Evolutionary conservation across 2,113 vertebrate genomes (phyloP).

Genomic region (Ovis canadensis): DNA sequence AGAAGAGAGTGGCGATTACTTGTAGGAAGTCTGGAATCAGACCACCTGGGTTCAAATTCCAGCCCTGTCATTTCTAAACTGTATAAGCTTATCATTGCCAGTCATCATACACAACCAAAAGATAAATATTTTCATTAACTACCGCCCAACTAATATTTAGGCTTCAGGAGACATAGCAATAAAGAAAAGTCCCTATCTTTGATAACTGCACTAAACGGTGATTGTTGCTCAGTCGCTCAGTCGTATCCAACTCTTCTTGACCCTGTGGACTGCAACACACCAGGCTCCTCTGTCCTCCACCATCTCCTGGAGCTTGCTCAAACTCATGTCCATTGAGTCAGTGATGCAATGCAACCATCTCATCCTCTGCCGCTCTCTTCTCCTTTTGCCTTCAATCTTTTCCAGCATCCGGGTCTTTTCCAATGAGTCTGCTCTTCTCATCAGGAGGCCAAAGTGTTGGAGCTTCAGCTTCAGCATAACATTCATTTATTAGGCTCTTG

Average conservation of each 20-base stretch:
- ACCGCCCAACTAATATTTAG: not conserved
- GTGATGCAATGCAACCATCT: not conserved
- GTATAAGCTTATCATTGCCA: not conserved
- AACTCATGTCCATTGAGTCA: not conserved
- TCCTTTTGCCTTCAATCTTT: not conserved
- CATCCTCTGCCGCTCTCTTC: not conserved
- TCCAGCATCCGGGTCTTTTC: not conserved
- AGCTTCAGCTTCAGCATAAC: not conserved
- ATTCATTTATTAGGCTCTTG: not conserved
- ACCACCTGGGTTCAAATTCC: not conserved
- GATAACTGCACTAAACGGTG: not conserved
- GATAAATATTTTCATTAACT: not conserved
- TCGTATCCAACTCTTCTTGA: fast-evolving
- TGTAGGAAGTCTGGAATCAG: not conserved
- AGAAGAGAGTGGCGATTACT: not conserved
- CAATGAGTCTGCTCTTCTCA: not conserved
- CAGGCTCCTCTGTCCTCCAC: not conserved
- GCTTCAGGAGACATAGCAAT: not conserved
- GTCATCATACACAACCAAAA: not conserved
- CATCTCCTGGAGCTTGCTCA: not conserved
- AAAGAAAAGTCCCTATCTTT: not conserved
- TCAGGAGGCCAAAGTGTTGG: not conserved
- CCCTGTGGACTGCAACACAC: not conserved
- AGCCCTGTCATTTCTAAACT: not conserved
- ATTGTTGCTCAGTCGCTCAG: not conserved